Percentiles rank a stretch among this genome's conserved stretches.
These are phyloP conservation scores for Rallus limicola DNA, from an alignment of 2,113 vertebrate genomes.

Conservation along the genomic window DNA sequence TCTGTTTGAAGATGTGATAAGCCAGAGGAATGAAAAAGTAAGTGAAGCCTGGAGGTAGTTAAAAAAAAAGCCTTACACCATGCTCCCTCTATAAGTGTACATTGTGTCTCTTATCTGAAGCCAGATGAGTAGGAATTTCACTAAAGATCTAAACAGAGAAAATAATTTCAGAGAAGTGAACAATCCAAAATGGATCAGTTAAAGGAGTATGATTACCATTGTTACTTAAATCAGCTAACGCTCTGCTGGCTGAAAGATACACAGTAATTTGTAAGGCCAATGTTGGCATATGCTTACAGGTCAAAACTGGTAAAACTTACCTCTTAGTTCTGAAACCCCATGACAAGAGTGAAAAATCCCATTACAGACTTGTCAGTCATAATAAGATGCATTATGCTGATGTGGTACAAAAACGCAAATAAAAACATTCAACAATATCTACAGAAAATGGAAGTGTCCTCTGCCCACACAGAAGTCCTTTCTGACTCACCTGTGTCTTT, in stretches of 20 bases:
- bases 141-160: slow-evolving; percentile 32
- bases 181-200: slow-evolving; percentile 13
- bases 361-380: slow-evolving; percentile 61
- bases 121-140: background rate
- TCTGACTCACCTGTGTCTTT: slow-evolving; percentile 14
- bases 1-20: background rate
- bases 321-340: slow-evolving; percentile 49
- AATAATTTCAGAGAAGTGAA: slow-evolving; percentile 38
- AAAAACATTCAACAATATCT: slow-evolving; percentile 38
- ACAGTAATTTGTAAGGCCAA: slow-evolving; percentile 50
- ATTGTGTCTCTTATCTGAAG: background rate
- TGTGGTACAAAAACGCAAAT: slow-evolving; percentile 44
- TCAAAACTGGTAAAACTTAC: slow-evolving; percentile 42
- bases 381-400: slow-evolving; percentile 48
- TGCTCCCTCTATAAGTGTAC: background rate
- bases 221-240: slow-evolving; percentile 50
- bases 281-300: slow-evolving; percentile 46
- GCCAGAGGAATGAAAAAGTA: background rate
- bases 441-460: slow-evolving; percentile 30
- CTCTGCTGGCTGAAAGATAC: slow-evolving; percentile 29
- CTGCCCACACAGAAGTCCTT: background rate
- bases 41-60: background rate
- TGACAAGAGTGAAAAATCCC: slow-evolving; percentile 53
- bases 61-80: background rate
- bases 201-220: slow-evolving; percentile 25